Percentiles rank a stretch among this genome's conserved stretches.
These are phyloP conservation scores for Heliconius ismenius DNA, from an alignment of 2,888 invertebrate genomes.

Conservation along the genomic window DNA sequence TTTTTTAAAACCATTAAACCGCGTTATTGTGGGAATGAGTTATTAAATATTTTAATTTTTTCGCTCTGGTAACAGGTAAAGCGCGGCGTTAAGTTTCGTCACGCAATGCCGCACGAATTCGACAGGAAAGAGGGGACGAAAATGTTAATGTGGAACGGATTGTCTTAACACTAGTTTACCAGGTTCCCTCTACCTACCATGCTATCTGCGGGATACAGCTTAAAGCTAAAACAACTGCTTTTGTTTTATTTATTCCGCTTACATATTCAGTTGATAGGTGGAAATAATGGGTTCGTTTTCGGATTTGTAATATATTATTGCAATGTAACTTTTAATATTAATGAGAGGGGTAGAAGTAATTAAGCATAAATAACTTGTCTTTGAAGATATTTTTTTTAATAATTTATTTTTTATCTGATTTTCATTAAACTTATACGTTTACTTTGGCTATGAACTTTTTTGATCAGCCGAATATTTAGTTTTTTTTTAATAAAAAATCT, in stretches of 20 bases:
- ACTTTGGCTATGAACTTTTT: too few relatives aligned
- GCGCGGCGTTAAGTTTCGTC: not conserved
- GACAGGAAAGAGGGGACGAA: not conserved
- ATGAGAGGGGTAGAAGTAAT: too few relatives aligned
- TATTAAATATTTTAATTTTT: not conserved
- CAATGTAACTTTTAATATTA: too few relatives aligned
- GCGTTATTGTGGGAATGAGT: not conserved
- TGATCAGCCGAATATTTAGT: fast-evolving
- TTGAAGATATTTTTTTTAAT: too few relatives aligned
- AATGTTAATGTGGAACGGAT: not conserved
- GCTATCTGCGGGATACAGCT: not conserved
- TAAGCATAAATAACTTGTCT: too few relatives aligned
- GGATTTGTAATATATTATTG: too few relatives aligned
- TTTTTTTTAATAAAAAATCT: too few relatives aligned
- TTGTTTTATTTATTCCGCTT: too few relatives aligned
- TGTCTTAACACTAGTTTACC: not conserved
- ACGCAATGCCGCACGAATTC: not conserved
- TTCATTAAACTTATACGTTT: too few relatives aligned
- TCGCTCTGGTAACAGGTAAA: not conserved
- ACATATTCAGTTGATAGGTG: too few relatives aligned
- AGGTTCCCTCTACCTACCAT: not conserved
- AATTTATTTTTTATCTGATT: too few relatives aligned
- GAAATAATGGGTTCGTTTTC: too few relatives aligned
- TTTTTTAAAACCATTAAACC: not conserved
- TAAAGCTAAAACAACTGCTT: not conserved